Evolutionary conservation across 2,888 invertebrate species (phyloP).

Genomic region (Orchestes rusci): DNA sequence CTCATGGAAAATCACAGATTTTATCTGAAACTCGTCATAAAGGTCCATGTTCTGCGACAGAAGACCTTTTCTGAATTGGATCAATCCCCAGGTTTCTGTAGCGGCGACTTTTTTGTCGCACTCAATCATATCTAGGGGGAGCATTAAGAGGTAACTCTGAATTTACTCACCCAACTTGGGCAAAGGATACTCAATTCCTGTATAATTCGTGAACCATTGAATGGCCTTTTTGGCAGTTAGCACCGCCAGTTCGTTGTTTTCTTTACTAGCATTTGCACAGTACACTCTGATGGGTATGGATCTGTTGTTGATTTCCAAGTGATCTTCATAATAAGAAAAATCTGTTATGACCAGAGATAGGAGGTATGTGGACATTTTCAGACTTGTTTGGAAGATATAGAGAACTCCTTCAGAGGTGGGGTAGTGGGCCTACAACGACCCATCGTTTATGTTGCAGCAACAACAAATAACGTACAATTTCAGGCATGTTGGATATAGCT

Average conservation of each 20-base stretch:
- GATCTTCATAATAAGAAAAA: conserved; percentile 25
- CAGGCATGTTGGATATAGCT: conserved; percentile 33
- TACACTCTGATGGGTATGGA: conserved; percentile 28
- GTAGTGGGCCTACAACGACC: conserved; percentile 27
- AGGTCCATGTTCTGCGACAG: conserved; percentile 19
- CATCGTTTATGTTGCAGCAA: too few species aligned
- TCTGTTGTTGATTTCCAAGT: conserved; percentile 17
- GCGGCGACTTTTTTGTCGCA: conserved; percentile 30
- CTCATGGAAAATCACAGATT: conserved; percentile 31
- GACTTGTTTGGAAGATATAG: conserved; percentile 30
- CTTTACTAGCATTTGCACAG: conserved; percentile 25
- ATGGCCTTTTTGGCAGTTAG: conserved; percentile 26
- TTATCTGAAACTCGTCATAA: conserved; percentile 24
- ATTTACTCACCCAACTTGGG: conserved; percentile 32
- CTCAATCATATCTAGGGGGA: conserved; percentile 34
- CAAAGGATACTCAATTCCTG: conserved; percentile 30
- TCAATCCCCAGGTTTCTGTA: conserved; percentile 35
- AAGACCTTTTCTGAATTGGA: conserved; percentile 30
- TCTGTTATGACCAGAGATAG: conserved; percentile 31
- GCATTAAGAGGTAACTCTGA: too few species aligned
- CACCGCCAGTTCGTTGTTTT: conserved; percentile 25
- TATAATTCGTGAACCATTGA: conserved; percentile 30
- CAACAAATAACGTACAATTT: conserved; percentile 34
- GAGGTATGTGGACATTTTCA: conserved; percentile 32
- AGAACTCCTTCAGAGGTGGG: conserved; percentile 24